Base-by-base conservation (phyloP, 2,797 vertebrate species). In the Pteronotus mesoamericanus region DNA sequence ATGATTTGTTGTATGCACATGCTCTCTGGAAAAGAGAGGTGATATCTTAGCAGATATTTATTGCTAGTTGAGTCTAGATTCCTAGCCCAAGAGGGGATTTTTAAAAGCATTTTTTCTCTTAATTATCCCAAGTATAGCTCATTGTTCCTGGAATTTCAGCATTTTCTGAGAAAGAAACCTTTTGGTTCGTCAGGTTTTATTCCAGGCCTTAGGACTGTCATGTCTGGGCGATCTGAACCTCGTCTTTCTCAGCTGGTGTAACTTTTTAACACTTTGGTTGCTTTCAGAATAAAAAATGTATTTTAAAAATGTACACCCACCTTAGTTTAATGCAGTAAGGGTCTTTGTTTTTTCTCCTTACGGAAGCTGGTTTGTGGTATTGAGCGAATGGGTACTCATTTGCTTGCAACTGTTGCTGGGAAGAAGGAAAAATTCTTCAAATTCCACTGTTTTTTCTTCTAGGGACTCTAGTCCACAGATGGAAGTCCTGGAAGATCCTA, bases 401-500 rank as follows among this genome's bases (percentile, higher is more conserved):
- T 95, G 51, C 51, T 91, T 59, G 68, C n/a, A 21, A 21, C 55
- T 89, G 15, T 61, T 71, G 24, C 64, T 92, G 55, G 22, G 37
- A 79, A 72, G 46, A 88, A 95, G 57, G 39, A 95, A 91, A 91
- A 92, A 95, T 93, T 93, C 91, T 93, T 91, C 48, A 61, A 0
- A 96, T 96, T 89, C 91, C 78, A 83, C 51, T 44, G 37, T 59
- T 75, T 42, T 55, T 72, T 79, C 82, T 94, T 96, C 77, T 19
- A 79, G 69, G 86, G 88, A 75, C 68, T 92, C 3, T 48, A 66
- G 79, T 72, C 34, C 66, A 86, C 37, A 89, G 72, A 84, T 86
- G 59, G 78, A 95, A 90, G 93, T 90, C 91, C 88, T 90, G 68
- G 92, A 92, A 87, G 86, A 90, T 88, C n/a, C 89, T 96, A 8